phyloP scores from a whole-genome alignment of 2,113 vertebrate species.

The Bos indicus region DNA sequence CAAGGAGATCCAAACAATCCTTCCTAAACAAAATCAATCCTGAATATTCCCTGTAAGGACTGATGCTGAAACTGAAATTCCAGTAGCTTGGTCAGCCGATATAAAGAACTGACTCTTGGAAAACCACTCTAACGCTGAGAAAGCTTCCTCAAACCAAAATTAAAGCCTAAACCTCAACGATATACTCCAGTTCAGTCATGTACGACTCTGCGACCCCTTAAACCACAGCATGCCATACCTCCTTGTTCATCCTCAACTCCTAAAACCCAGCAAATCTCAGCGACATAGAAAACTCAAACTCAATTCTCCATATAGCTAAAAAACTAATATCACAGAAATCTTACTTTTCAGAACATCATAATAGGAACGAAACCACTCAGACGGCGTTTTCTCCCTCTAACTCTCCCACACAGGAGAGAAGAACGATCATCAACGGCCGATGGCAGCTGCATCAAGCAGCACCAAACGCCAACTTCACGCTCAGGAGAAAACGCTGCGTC shows the following conservation, averaged over 20 bases:
- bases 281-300: too few relatives aligned
- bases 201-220: rapidly evolving
- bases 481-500: background rate
- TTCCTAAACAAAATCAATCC: background rate
- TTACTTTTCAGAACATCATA: rapidly evolving
- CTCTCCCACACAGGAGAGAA: rapidly evolving
- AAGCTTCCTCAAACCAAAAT: too few relatives aligned
- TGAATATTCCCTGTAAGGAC: too few relatives aligned
- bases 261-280: rapidly evolving
- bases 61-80: too few relatives aligned
- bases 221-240: too few relatives aligned
- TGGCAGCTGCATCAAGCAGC: rapidly evolving
- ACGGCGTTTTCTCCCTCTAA: rapidly evolving
- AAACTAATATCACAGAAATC: rapidly evolving
- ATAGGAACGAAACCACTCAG: background rate
- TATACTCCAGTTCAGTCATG: too few relatives aligned
- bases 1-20: background rate
- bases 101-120: too few relatives aligned
- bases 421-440: background rate
- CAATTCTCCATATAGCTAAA: too few relatives aligned
- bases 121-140: rapidly evolving
- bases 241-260: rapidly evolving
- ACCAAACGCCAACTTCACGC: background rate
- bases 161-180: too few relatives aligned
- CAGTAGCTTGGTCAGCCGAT: too few relatives aligned